These are phyloP conservation scores for Hylaea fasciaria DNA, from an alignment of 2,888 invertebrate genomes.

Conservation along the genomic window DNA sequence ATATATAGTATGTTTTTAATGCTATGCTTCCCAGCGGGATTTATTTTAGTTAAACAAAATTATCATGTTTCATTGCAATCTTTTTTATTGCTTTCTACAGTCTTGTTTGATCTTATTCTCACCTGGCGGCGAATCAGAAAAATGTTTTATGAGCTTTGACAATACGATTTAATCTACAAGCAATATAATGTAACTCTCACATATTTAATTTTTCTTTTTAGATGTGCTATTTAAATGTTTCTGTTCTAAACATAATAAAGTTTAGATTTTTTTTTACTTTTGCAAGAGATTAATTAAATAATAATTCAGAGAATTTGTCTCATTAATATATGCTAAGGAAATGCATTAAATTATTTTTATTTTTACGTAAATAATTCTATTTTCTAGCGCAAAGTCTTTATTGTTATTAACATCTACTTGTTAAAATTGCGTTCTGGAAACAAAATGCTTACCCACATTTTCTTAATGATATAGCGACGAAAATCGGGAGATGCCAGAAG, in stretches of 20 bases:
- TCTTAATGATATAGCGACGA: conserved; percentile 86
- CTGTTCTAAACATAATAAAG: conserved; percentile 1
- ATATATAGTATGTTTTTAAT: conserved; percentile 11
- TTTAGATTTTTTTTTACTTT: background rate
- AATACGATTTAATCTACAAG: conserved; percentile 1
- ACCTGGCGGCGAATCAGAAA: conserved; percentile 5
- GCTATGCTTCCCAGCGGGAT: conserved; percentile 6
- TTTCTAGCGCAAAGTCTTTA: conserved; percentile 17
- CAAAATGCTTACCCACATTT: conserved; percentile 46
- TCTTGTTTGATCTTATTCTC: conserved; percentile 28
- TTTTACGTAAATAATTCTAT: conserved; percentile 10
- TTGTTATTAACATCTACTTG: conserved; percentile 61
- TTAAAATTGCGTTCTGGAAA: conserved; percentile 1
- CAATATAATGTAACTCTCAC: background rate
- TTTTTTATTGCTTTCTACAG: conserved; percentile 4
- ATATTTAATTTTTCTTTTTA: background rate
- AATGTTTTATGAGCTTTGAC: conserved; percentile 46
- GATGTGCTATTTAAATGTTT: conserved; percentile 3
- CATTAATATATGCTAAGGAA: too few relatives aligned
- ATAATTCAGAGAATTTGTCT: too few relatives aligned
- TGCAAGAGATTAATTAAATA: too few relatives aligned
- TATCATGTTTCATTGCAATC: conserved; percentile 5
- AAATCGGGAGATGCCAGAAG: conserved; percentile 96
- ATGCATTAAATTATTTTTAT: background rate
- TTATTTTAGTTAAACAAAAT: conserved; percentile 19